phyloP scores from a whole-genome alignment of 2,113 vertebrate species.

The Excalfactoria chinensis region DNA sequence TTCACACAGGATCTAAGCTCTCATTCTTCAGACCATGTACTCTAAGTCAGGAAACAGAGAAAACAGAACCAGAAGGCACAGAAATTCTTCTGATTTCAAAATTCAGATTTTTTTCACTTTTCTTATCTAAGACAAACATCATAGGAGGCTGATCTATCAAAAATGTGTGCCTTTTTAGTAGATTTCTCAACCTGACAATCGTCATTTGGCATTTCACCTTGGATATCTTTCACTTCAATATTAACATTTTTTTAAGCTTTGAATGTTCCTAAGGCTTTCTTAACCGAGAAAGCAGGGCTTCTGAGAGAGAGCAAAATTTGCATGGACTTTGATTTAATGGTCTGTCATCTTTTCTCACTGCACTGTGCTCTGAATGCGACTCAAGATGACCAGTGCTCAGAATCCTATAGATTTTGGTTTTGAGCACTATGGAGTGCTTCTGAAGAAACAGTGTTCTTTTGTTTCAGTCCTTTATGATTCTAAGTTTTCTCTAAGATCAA shows the following conservation, averaged over 20 bases:
- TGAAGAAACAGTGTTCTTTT: constrained; percentile 14
- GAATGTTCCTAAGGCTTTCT: constrained; percentile 1
- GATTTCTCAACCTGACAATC: not conserved
- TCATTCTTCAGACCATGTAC: not conserved
- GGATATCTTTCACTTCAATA: not conserved
- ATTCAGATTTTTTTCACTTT: not conserved
- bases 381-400: constrained; percentile 5
- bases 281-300: constrained; percentile 12
- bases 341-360: constrained; percentile 18
- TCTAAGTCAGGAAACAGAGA: not conserved
- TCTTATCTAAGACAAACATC: not conserved
- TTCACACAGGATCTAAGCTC: not conserved
- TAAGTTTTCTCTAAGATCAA: not conserved
- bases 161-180: not conserved
- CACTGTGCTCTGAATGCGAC: constrained; percentile 14
- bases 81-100: not conserved
- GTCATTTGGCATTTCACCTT: not conserved
- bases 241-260: not conserved
- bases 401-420: constrained; percentile 41
- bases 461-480: not conserved
- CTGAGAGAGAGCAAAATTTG: not conserved
- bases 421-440: constrained; percentile 36
- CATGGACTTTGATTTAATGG: constrained; percentile 36
- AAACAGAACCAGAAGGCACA: not conserved
- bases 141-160: not conserved